phyloP scores from a whole-genome alignment of 2,113 vertebrate genomes.

The Heloderma charlesbogerti region DNA sequence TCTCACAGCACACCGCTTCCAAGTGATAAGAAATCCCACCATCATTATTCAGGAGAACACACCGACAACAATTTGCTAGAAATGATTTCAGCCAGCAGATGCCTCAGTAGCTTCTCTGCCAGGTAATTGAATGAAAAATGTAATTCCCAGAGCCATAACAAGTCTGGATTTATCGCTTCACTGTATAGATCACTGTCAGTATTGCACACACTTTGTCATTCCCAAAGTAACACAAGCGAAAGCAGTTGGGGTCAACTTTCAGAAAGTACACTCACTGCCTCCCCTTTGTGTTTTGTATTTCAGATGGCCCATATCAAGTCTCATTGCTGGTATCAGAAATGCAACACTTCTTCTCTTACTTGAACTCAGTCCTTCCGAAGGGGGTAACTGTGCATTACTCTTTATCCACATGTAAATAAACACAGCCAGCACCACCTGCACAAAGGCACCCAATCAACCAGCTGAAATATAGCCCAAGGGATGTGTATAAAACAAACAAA shows the following conservation, averaged over 20 bases:
- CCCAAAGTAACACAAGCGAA: conserved; percentile 35
- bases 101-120: conserved; percentile 26
- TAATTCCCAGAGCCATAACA: conserved; percentile 40
- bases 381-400: not conserved
- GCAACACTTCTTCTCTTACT: not conserved
- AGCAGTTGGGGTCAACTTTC: conserved; percentile 1
- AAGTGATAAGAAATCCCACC: not conserved
- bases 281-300: not conserved
- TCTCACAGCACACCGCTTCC: not conserved
- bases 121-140: conserved; percentile 13
- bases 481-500: too few relatives aligned
- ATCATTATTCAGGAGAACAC: conserved; percentile 16
- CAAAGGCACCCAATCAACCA: too few relatives aligned
- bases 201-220: conserved; percentile 13
- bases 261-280: not conserved
- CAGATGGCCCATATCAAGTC: not conserved
- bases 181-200: conserved; percentile 25
- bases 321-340: not conserved
- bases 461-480: too few relatives aligned
- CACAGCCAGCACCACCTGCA: too few relatives aligned
- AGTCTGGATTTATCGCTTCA: conserved; percentile 40
- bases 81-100: conserved; percentile 53
- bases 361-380: not conserved
- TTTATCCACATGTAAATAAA: not conserved
- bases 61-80: conserved; percentile 30